These are phyloP conservation scores for Thamnophis sirtalis DNA, from an alignment of 2,113 vertebrate genomes.

Conservation along the genomic window DNA sequence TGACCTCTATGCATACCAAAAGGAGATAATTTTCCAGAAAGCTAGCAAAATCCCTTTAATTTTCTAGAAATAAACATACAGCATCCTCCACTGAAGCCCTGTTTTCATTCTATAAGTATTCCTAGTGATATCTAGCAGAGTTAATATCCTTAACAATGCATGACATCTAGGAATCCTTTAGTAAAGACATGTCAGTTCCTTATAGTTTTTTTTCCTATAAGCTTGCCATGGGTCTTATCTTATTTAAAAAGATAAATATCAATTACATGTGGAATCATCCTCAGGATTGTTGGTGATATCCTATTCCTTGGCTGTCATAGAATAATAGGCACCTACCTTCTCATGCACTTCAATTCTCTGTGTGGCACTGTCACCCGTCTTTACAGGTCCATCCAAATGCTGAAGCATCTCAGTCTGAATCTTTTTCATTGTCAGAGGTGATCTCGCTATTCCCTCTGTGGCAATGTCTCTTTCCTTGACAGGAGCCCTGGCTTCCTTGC, in stretches of 20 bases:
- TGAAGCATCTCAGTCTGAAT: background rate
- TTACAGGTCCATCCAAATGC: background rate
- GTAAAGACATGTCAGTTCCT: background rate
- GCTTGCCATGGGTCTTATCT: background rate
- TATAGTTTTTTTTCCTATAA: background rate
- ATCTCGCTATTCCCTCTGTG: background rate
- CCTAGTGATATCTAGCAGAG: background rate
- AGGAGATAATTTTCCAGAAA: background rate
- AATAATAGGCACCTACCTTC: conserved; percentile 9
- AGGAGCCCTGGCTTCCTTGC: background rate
- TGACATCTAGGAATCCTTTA: background rate
- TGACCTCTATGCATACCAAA: background rate
- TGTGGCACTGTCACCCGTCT: background rate
- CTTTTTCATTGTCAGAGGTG: background rate
- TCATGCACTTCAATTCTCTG: background rate
- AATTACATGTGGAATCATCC: background rate
- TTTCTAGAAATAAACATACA: background rate
- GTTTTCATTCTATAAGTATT: background rate
- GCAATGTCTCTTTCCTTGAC: background rate
- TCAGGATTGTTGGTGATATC: background rate
- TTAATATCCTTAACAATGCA: background rate
- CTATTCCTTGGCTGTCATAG: background rate
- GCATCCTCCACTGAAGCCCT: too few relatives aligned
- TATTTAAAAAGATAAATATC: background rate
- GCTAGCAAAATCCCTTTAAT: too few relatives aligned